Evolutionary conservation across 2,797 vertebrate genomes (phyloP), one percentile per base, ranked within the genome.

Genomic region (Poeciliopsis gracilis): DNA sequence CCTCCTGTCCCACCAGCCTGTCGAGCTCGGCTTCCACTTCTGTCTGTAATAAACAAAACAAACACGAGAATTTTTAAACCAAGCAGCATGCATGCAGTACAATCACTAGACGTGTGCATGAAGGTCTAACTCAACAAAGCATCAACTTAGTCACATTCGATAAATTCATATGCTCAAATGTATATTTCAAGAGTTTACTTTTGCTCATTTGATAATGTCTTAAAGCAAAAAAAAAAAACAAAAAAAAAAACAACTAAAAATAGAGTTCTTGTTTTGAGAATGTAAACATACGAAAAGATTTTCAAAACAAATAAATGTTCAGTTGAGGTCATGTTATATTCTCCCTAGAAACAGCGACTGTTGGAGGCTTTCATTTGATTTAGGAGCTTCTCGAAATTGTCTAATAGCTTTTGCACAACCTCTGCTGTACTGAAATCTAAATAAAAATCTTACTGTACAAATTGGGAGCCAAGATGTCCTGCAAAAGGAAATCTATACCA

Each of bases 1-100:
- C 95, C 79, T 98, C 97, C 82, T 98, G 97, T 7, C 97, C 96
- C 84, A 98, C 91, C 77, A 99, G 96, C 66, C 93, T 88, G 83
- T 97, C 97, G 84, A 99, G 91, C 90, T 98, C 96, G 83, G 87
- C 93, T 61, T 97, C 97, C 45, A 97, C 97, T 1, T 95, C 95
- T 92, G 95, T 96, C 98, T 99, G 93, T 77, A 59, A 70, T 15
- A 66, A n/a, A 75, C 0, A 49, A 2, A 73, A 51, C 53, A 49
- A 82, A 13, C 76, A 36, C 1, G 1, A n/a, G 25, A 5, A 10
- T 25, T 23, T 36, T 23, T 25, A 23, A 33, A 49, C 51, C 23
- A 20, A 46, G 25, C 38, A 72, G 45, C 13, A 33, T 8, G 23
- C 38, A 67, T 5, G 38, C n/a, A 18, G n/a, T 47, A 20, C 13